Conservation (phyloP, 2,888 invertebrate species). For the Gymnocheta viridis region DNA sequence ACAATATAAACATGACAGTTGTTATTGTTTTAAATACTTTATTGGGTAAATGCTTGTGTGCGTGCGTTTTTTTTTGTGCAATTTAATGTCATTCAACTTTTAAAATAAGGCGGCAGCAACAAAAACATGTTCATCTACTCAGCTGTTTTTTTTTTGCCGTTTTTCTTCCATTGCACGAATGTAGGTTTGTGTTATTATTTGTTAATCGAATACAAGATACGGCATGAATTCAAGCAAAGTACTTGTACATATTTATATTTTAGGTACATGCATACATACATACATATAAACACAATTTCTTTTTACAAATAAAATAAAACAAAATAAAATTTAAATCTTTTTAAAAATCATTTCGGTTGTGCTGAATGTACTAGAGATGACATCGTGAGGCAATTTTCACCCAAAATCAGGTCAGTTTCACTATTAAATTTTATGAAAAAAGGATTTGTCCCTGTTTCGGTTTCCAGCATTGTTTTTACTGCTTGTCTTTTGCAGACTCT, state of each 20-base stretch:
- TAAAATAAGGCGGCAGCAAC: constrained; percentile 14
- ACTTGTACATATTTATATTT: constrained; percentile 21
- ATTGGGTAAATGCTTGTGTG: constrained; percentile 9
- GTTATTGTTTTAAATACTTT: not conserved
- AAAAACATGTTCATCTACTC: constrained; percentile 33
- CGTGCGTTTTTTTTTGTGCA: constrained; percentile 21
- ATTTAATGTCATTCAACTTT: constrained; percentile 59
- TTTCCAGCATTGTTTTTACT: no score
- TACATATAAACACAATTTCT: constrained; percentile 16
- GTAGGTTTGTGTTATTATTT: constrained; percentile 21
- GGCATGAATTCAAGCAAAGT: constrained; percentile 23
- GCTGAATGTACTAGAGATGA: not conserved
- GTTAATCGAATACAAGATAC: not conserved
- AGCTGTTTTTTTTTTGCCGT: not conserved
- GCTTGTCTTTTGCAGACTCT: no score
- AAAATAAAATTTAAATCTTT: constrained; percentile 21
- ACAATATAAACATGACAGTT: not conserved
- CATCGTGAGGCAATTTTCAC: not conserved
- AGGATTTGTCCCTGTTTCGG: no score
- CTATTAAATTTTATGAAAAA: no score
- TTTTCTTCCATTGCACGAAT: not conserved
- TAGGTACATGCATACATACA: constrained; percentile 1
- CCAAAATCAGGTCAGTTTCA: not conserved
- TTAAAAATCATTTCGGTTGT: constrained; percentile 5
- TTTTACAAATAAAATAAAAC: constrained; percentile 1